Evolutionary conservation across 2,113 vertebrate genomes (phyloP).

Genomic region (Catharus bicknelli): DNA sequence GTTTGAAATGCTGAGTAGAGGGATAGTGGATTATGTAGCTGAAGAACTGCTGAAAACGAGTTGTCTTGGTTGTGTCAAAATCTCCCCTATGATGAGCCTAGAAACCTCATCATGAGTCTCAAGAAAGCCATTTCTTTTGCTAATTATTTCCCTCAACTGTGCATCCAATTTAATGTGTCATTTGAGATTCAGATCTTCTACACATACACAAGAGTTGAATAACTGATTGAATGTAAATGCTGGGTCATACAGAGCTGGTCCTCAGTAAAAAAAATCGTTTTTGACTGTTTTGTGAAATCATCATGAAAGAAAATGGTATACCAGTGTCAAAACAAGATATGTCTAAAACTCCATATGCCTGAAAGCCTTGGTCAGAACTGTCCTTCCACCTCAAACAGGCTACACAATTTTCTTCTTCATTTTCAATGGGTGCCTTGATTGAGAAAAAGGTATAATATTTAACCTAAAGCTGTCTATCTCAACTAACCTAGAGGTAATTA

Average conservation of each 20-base stretch:
- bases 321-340: rapidly evolving
- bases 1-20: slow-evolving; percentile 40
- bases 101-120: slow-evolving; percentile 52
- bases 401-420: not conserved
- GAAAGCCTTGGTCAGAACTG: not conserved
- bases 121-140: slow-evolving; percentile 54
- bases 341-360: not conserved
- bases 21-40: slow-evolving; percentile 18
- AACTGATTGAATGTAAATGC: not conserved
- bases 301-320: rapidly evolving
- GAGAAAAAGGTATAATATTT: not conserved
- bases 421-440: not conserved
- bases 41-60: slow-evolving; percentile 36
- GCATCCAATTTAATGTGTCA: slow-evolving; percentile 53
- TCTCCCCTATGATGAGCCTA: slow-evolving; percentile 29
- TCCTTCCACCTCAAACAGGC: rapidly evolving
- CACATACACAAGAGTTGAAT: slow-evolving; percentile 33
- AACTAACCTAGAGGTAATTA: not conserved
- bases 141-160: slow-evolving; percentile 62
- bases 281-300: not conserved
- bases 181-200: slow-evolving; percentile 50
- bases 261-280: not conserved
- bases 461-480: not conserved
- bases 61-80: slow-evolving; percentile 57
- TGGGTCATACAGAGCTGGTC: not conserved